These are phyloP conservation scores for Peromyscus californicus DNA, from an alignment of 2,113 vertebrate species.

Conservation along the genomic window DNA sequence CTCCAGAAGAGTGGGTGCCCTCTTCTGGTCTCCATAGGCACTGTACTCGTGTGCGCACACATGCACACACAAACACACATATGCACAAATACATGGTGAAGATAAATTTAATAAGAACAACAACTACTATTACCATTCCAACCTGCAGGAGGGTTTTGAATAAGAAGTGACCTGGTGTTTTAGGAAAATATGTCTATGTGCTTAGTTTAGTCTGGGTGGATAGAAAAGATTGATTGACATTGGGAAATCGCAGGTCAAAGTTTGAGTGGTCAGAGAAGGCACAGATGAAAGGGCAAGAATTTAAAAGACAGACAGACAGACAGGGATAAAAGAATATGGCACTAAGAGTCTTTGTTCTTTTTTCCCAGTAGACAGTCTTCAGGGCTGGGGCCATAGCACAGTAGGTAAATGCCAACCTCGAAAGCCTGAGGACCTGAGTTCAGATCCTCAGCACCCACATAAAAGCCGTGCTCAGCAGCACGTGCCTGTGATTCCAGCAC, in stretches of 20 bases:
- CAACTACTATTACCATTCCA: background rate
- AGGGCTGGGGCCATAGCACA: background rate
- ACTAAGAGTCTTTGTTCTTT: background rate
- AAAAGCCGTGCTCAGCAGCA: background rate
- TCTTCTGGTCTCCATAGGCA: background rate
- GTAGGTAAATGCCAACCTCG: background rate
- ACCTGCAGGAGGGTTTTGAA: background rate
- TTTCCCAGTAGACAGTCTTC: background rate
- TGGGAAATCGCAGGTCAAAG: background rate
- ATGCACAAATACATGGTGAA: background rate
- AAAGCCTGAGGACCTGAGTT: background rate
- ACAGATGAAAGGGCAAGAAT: background rate
- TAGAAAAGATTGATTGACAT: background rate
- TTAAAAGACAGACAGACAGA: too few relatives aligned
- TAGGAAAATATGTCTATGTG: background rate
- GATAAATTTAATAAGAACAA: background rate
- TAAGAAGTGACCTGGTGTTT: slow-evolving; percentile 4
- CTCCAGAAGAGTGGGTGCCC: background rate
- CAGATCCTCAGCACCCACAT: background rate
- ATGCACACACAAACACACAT: background rate
- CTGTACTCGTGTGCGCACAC: background rate
- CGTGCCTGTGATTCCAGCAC: background rate
- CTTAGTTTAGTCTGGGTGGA: background rate
- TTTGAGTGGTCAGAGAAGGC: slow-evolving; percentile 27
- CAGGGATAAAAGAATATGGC: background rate